These are phyloP conservation scores for Ascidia mentula DNA, from an alignment of 23 tunicate genomes.

Conservation along the genomic window DNA sequence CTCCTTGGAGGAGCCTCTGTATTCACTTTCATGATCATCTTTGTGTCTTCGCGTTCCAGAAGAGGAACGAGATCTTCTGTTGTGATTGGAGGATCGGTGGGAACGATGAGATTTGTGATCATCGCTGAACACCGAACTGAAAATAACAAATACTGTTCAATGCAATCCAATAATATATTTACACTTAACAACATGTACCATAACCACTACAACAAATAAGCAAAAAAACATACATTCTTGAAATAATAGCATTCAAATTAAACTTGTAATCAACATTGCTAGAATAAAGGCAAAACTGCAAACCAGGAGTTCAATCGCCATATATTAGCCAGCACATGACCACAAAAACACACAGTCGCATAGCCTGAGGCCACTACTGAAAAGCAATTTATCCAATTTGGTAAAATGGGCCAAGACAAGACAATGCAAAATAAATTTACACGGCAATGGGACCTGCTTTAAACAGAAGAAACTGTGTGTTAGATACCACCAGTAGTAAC, in stretches of 20 bases:
- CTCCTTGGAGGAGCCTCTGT: constrained; percentile 16
- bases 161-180: neutral
- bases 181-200: too few species aligned
- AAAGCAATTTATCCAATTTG: constrained; percentile 1
- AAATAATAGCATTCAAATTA: neutral
- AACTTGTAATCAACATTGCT: neutral
- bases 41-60: constrained; percentile 6
- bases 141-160: neutral
- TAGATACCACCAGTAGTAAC: too few species aligned
- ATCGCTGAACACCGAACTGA: constrained; percentile 32
- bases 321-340: neutral
- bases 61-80: constrained; percentile 17
- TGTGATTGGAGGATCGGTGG: neutral
- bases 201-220: neutral
- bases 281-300: neutral
- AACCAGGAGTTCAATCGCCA: neutral
- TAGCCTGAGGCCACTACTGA: neutral
- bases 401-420: too few species aligned
- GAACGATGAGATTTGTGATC: constrained; percentile 32
- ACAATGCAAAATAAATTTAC: too few species aligned
- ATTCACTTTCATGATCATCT: neutral
- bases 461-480: too few species aligned
- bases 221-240: neutral
- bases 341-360: neutral
- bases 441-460: too few species aligned